These are phyloP conservation scores for Phyllotreta striolata DNA, from an alignment of 2,888 invertebrate species.

Conservation along the genomic window DNA sequence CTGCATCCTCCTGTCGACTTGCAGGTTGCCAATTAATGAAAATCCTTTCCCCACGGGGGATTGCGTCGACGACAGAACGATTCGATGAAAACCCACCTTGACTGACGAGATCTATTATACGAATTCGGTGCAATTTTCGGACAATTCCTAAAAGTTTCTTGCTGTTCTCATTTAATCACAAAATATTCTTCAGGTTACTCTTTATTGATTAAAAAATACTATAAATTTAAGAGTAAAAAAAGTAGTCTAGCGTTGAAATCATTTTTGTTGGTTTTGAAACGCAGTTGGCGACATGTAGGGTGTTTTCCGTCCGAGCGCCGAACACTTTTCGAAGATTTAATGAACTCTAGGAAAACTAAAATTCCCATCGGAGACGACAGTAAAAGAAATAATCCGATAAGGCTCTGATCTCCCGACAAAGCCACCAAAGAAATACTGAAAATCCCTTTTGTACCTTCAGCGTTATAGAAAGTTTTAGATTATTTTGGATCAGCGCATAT, in stretches of 20 bases:
- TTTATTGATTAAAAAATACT: too few species aligned
- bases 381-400: constrained; percentile 44
- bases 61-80: constrained; percentile 6
- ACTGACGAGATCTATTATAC: constrained; percentile 27
- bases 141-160: neutral
- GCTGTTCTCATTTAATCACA: neutral
- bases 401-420: constrained; percentile 47
- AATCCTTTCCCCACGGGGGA: constrained; percentile 40
- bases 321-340: constrained; percentile 39
- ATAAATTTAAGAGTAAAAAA: too few species aligned
- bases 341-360: constrained; percentile 40
- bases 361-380: constrained; percentile 37
- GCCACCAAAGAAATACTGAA: constrained; percentile 48
- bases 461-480: constrained; percentile 43
- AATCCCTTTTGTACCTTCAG: constrained; percentile 42
- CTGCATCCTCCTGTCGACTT: constrained; percentile 41
- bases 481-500: constrained; percentile 40
- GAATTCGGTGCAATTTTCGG: constrained; percentile 8
- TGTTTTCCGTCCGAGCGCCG: constrained; percentile 10
- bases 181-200: too few species aligned
- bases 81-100: constrained; percentile 29
- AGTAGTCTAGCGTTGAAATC: too few species aligned
- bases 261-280: too few species aligned
- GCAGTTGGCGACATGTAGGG: constrained; percentile 6
- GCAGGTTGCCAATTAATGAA: constrained; percentile 47